Evolutionary conservation across 2,888 invertebrate species (phyloP).

Genomic region (Eupeodes luniger): DNA sequence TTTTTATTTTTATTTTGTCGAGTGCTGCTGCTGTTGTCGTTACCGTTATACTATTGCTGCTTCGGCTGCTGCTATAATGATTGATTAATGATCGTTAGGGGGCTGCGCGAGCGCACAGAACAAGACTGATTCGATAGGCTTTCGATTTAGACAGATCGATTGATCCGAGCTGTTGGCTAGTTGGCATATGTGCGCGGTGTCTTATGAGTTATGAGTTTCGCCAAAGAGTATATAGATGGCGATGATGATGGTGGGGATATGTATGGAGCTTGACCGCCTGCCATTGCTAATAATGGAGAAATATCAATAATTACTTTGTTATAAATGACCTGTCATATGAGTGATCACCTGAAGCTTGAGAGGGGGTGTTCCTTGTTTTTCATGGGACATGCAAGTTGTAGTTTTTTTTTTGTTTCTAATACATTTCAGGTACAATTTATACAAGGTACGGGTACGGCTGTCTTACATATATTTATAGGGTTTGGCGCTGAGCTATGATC

Average conservation of each 20-base stretch:
- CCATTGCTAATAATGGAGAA: slow-evolving; percentile 72
- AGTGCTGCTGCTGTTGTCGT: slow-evolving; percentile 40
- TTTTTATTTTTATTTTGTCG: not conserved
- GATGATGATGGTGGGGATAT: slow-evolving; percentile 10
- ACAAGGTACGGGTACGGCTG: not conserved
- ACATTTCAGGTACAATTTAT: not conserved
- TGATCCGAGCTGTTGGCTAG: slow-evolving; percentile 75
- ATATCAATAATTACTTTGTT: slow-evolving; percentile 76
- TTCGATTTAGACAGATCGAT: slow-evolving; percentile 75
- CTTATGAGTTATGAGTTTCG: slow-evolving; percentile 68
- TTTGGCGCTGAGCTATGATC: slow-evolving; percentile 43
- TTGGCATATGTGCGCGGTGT: slow-evolving; percentile 73
- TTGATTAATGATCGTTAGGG: slow-evolving; percentile 73
- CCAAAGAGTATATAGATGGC: not conserved
- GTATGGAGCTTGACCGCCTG: slow-evolving; percentile 62
- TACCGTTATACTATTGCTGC: slow-evolving; percentile 36
- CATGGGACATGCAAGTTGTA: slow-evolving; percentile 18
- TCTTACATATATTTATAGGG: slow-evolving; percentile 34
- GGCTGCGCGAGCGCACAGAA: slow-evolving; percentile 56
- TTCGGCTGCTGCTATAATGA: slow-evolving; percentile 64
- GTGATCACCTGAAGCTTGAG: slow-evolving; percentile 55
- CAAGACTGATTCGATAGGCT: slow-evolving; percentile 76
- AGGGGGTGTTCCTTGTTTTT: slow-evolving; percentile 33
- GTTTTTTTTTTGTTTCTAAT: not conserved
- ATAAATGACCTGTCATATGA: slow-evolving; percentile 76